These are phyloP conservation scores for Borostomias antarcticus DNA, from an alignment of 2,797 vertebrate species.

Conservation along the genomic window DNA sequence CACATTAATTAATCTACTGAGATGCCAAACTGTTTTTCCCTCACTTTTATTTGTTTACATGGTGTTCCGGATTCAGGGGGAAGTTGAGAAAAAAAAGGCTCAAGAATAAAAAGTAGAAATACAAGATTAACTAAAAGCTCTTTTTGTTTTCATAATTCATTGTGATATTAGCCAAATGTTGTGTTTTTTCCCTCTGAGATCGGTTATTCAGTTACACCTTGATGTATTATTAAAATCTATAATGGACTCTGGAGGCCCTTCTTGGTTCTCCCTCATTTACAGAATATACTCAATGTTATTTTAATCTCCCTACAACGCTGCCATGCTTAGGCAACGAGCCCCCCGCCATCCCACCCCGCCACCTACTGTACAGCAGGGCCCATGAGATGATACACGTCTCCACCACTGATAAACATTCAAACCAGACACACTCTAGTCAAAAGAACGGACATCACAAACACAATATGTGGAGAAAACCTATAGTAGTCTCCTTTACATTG, in stretches of 20 bases:
- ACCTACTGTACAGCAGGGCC: constrained; percentile 80
- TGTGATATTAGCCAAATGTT: constrained; percentile 99
- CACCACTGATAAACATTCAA: constrained; percentile 92
- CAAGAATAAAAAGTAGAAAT: constrained; percentile 93
- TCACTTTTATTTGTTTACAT: constrained; percentile 99
- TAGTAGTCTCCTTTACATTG: constrained; percentile 9
- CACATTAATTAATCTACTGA: constrained; percentile 99
- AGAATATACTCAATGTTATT: constrained; percentile 99
- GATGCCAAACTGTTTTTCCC: constrained; percentile 99
- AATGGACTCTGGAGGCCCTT: constrained; percentile 98
- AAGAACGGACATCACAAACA: constrained; percentile 68
- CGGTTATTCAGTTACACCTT: constrained; percentile 99
- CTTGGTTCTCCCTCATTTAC: constrained; percentile 99
- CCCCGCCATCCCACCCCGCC: constrained; percentile 60
- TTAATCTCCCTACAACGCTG: constrained; percentile 97
- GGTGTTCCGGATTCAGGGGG: constrained; percentile 95
- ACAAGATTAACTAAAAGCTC: constrained; percentile 99
- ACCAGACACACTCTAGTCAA: constrained; percentile 80
- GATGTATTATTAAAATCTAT: constrained; percentile 99
- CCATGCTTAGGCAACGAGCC: constrained; percentile 97
- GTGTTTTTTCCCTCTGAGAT: constrained; percentile 93
- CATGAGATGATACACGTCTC: constrained; percentile 81
- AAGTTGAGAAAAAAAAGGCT: constrained; percentile 86
- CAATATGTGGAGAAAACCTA: constrained; percentile 39
- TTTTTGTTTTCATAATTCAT: constrained; percentile 99